These are phyloP conservation scores for Andrena praecox DNA, from an alignment of 2,888 invertebrate genomes.

Conservation along the genomic window DNA sequence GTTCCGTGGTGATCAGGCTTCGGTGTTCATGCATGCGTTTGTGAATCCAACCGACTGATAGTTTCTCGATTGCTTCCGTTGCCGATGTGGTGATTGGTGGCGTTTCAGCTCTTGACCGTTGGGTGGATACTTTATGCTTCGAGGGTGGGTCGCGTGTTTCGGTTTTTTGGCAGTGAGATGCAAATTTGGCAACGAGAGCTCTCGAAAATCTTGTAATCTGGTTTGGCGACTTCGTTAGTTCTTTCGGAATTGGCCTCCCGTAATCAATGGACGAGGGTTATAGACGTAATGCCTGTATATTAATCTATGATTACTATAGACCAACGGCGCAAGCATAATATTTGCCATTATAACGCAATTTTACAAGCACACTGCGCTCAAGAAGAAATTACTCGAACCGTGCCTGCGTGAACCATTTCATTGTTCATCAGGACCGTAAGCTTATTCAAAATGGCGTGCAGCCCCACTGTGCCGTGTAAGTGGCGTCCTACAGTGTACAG, in stretches of 20 bases:
- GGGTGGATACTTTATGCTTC: neutral
- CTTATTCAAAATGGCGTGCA: constrained; percentile 49
- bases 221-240: neutral
- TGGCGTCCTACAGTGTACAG: constrained; percentile 4
- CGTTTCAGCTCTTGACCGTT: neutral
- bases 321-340: neutral
- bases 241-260: neutral
- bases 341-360: neutral
- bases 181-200: neutral
- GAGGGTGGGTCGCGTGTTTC: neutral
- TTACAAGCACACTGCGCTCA: neutral
- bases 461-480: constrained; percentile 14
- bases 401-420: constrained; percentile 4
- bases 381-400: neutral
- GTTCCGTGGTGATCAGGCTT: neutral
- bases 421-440: constrained; percentile 27
- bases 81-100: neutral
- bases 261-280: neutral
- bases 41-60: neutral
- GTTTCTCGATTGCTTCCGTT: neutral
- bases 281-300: neutral
- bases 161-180: neutral
- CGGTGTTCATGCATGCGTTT: constrained; percentile 4
- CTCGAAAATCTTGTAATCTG: neutral
- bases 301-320: neutral